phyloP scores from a whole-genome alignment of 1,140 invertebrate species.

The Cydia fagiglandana region DNA sequence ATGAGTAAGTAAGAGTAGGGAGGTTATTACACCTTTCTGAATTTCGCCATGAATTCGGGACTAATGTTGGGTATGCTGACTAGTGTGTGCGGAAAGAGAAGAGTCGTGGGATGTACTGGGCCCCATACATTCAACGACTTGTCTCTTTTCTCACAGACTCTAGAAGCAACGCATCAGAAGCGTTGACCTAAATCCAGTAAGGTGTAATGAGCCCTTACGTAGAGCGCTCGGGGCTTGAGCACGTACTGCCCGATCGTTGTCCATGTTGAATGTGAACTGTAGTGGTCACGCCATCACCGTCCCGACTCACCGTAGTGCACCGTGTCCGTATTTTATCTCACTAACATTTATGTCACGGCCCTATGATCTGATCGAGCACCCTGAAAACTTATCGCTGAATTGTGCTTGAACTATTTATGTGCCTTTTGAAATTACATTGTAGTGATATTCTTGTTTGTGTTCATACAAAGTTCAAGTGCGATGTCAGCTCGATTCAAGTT shows the following conservation, averaged over 20 bases:
- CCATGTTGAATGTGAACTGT: slow-evolving; percentile 72
- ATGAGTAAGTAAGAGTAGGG: neutral
- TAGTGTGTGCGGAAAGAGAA: too few species aligned
- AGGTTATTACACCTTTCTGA: neutral
- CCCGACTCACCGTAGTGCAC: slow-evolving; percentile 42
- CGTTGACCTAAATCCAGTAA: neutral
- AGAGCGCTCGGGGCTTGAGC: slow-evolving; percentile 48
- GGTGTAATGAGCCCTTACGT: slow-evolving; percentile 6
- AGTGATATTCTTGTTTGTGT: neutral
- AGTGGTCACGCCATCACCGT: slow-evolving; percentile 43
- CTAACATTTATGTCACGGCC: slow-evolving; percentile 20
- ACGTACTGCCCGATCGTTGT: slow-evolving; percentile 37
- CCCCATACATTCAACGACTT: too few species aligned
- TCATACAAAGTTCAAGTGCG: neutral
- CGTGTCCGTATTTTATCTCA: slow-evolving; percentile 37
- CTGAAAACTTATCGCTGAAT: slow-evolving; percentile 26
- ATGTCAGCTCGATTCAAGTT: neutral
- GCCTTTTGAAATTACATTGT: neutral
- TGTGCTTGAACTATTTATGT: slow-evolving; percentile 9
- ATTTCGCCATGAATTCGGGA: neutral
- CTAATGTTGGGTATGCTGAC: neutral
- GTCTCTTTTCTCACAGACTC: too few species aligned
- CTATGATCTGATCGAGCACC: slow-evolving; percentile 14
- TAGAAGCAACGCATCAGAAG: too few species aligned
- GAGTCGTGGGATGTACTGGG: too few species aligned